Conservation (phyloP, 1,140 invertebrate genomes). For the Nasonia giraulti region DNA sequence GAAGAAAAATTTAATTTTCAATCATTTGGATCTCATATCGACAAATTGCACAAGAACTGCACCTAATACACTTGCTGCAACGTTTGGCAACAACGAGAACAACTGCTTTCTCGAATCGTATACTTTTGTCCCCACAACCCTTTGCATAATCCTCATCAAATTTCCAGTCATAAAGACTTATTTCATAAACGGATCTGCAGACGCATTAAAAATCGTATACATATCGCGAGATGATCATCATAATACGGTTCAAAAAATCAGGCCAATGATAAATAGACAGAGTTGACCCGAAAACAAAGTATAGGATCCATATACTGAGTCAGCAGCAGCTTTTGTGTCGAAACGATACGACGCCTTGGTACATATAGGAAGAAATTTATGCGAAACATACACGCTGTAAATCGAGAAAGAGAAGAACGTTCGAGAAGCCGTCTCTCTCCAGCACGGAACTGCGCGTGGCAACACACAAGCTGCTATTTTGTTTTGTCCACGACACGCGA, state of each 20-base stretch:
- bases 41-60: no score
- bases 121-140: no score
- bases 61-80: no score
- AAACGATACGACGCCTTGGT: not conserved
- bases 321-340: conserved; percentile 32
- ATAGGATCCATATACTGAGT: not conserved
- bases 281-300: conserved; percentile 3
- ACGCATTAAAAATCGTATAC: no score
- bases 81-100: no score
- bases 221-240: no score
- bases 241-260: conserved; percentile 2
- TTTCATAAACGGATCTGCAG: no score
- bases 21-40: no score
- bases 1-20: no score
- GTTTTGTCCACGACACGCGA: not conserved
- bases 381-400: not conserved
- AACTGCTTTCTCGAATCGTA: no score
- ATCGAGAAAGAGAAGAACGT: conserved; percentile 1
- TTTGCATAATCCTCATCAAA: no score
- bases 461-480: not conserved
- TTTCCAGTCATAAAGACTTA: no score
- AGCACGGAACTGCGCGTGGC: not conserved
- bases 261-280: not conserved
- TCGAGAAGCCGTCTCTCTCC: conserved; percentile 22
- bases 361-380: conserved; percentile 15